Conservation (phyloP, 2,113 vertebrate genomes). For the Gobiocypris rarus region DNA sequence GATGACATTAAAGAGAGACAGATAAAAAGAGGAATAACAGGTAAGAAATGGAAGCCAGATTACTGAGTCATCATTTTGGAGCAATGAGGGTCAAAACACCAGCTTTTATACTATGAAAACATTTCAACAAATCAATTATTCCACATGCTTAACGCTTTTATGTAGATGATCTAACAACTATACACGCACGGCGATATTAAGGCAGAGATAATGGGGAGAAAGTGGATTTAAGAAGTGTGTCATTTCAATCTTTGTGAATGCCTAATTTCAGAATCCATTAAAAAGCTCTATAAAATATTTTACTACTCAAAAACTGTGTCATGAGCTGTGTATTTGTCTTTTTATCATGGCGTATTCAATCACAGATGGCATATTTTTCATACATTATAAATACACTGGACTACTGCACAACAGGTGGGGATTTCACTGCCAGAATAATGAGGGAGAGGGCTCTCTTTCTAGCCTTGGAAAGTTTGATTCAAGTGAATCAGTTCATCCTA, state of each 20-base stretch:
- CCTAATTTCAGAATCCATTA: slow-evolving; percentile 56
- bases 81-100: slow-evolving; percentile 59
- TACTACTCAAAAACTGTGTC: slow-evolving; percentile 52
- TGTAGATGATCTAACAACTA: slow-evolving; percentile 42
- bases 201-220: slow-evolving; percentile 10
- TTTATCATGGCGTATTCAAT: not conserved
- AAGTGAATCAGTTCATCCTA: no score
- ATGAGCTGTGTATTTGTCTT: slow-evolving; percentile 18
- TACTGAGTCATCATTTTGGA: slow-evolving; percentile 39
- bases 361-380: not conserved
- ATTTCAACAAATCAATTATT: slow-evolving; percentile 13
- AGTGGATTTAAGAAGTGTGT: slow-evolving; percentile 2
- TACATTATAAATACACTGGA: not conserved
- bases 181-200: slow-evolving; percentile 23
- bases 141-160: slow-evolving; percentile 69
- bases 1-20: not conserved
- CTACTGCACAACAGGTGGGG: not conserved
- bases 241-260: slow-evolving; percentile 49
- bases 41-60: slow-evolving; percentile 10
- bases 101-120: slow-evolving; percentile 58
- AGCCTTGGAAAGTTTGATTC: no score
- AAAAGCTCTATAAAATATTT: slow-evolving; percentile 59
- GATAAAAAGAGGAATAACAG: slow-evolving; percentile 6
- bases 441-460: no score
- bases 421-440: not conserved